phyloP scores from a whole-genome alignment of 2,888 invertebrate species.

The Tineola bisselliella region DNA sequence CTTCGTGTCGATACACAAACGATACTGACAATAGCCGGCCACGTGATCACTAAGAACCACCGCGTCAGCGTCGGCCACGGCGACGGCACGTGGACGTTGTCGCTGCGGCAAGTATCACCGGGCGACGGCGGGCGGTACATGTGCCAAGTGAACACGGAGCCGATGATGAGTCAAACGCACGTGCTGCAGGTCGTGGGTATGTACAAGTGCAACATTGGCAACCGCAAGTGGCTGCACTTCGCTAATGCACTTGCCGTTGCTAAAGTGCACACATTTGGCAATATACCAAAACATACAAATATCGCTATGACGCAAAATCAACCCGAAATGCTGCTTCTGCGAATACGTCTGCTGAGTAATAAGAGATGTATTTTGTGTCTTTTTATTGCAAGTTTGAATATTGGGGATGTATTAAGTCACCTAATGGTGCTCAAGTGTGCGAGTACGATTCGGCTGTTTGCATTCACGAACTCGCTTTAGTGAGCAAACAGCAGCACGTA shows the following conservation, averaged over 20 bases:
- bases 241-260: neutral
- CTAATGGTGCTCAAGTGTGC: no score
- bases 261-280: neutral
- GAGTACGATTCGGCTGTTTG: neutral
- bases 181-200: conserved; percentile 53
- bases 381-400: no score
- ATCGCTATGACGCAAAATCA: no score
- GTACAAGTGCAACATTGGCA: conserved; percentile 19
- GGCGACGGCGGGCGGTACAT: conserved; percentile 85
- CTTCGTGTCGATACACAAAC: conserved; percentile 90
- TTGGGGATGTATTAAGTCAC: no score
- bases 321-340: no score
- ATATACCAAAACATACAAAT: neutral
- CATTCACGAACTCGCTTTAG: neutral
- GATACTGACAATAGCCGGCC: conserved; percentile 86
- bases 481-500: neutral
- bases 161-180: conserved; percentile 63
- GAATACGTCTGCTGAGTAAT: neutral
- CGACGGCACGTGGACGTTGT: conserved; percentile 84
- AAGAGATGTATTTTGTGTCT: neutral
- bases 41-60: conserved; percentile 91
- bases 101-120: conserved; percentile 81
- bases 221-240: neutral
- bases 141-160: conserved; percentile 69
- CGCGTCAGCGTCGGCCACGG: conserved; percentile 82